Conservation (phyloP, 2,888 invertebrate genomes). For the Cryptocheilus praepositus region DNA sequence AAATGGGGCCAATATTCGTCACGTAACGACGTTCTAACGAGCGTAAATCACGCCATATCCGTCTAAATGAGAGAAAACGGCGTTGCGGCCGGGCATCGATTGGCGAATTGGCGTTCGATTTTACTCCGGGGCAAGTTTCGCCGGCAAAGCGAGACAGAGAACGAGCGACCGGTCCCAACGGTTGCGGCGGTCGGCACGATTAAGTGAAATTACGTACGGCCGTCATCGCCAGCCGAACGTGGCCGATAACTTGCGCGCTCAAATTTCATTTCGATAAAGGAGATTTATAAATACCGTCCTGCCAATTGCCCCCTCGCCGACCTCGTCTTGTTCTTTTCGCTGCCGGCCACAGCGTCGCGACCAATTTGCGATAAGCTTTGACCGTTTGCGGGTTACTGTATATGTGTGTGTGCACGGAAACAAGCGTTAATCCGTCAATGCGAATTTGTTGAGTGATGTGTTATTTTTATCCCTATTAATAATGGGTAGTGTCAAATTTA, state of each 20-base stretch:
- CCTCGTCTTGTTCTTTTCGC: slow-evolving; percentile 39
- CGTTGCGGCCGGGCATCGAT: not conserved
- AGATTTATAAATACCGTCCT: slow-evolving; percentile 47
- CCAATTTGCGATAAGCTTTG: slow-evolving; percentile 44
- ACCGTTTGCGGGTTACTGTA: slow-evolving; percentile 22
- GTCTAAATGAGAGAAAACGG: not conserved
- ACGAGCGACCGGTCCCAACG: not conserved
- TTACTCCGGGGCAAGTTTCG: slow-evolving; percentile 15
- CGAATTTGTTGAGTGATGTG: no score
- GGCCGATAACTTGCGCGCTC: slow-evolving; percentile 23
- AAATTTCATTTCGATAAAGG: slow-evolving; percentile 59
- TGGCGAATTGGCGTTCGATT: not conserved
- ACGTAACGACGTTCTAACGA: no score
- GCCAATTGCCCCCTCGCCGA: slow-evolving; percentile 23
- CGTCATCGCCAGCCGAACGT: slow-evolving; percentile 9
- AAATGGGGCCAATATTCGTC: no score
- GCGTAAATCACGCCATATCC: no score
- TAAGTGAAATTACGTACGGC: slow-evolving; percentile 25
- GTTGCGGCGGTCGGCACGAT: slow-evolving; percentile 7
- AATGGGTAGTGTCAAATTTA: no score
- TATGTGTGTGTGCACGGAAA: no score
- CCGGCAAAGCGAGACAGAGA: slow-evolving; percentile 14
- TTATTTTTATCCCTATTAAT: no score
- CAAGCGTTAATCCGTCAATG: no score
- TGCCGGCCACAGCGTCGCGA: slow-evolving; percentile 35